These are phyloP conservation scores for Propithecus coquereli DNA, from an alignment of 2,113 vertebrate genomes.

Conservation along the genomic window DNA sequence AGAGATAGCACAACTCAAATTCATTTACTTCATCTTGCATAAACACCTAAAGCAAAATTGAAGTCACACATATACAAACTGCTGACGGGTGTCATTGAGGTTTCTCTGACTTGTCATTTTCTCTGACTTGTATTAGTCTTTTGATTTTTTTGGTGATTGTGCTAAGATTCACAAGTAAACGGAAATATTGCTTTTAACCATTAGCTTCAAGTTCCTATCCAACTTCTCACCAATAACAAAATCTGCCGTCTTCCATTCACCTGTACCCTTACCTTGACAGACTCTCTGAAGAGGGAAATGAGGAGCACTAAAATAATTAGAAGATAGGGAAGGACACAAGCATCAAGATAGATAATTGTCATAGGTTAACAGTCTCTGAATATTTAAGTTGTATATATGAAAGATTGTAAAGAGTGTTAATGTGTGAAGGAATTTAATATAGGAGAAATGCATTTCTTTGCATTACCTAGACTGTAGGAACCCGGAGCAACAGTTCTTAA, in stretches of 20 bases:
- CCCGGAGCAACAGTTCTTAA: not conserved
- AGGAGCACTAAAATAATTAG: not conserved
- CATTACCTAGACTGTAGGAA: not conserved
- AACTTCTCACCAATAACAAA: not conserved
- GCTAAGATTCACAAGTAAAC: not conserved
- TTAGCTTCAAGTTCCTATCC: not conserved
- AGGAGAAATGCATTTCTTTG: not conserved
- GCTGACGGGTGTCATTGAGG: not conserved
- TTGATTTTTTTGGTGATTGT: not conserved
- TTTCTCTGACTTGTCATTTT: slow-evolving; percentile 2
- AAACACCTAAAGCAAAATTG: not conserved
- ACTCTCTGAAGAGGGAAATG: not conserved
- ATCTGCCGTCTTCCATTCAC: not conserved
- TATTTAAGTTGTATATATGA: not conserved
- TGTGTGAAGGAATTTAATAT: not conserved
- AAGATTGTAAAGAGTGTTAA: not conserved
- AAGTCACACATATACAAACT: not conserved
- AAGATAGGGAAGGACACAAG: not conserved
- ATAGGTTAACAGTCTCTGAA: not conserved
- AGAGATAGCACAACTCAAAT: not conserved
- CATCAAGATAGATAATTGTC: not conserved
- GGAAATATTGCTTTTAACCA: not conserved
- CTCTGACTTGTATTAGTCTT: not conserved
- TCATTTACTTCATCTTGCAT: not conserved
- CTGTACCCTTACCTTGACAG: not conserved